A percentile compares a stretch with the other conserved stretches of the same genome.
Conservation (phyloP, 2,113 vertebrate genomes). For the Varanus komodoensis region DNA sequence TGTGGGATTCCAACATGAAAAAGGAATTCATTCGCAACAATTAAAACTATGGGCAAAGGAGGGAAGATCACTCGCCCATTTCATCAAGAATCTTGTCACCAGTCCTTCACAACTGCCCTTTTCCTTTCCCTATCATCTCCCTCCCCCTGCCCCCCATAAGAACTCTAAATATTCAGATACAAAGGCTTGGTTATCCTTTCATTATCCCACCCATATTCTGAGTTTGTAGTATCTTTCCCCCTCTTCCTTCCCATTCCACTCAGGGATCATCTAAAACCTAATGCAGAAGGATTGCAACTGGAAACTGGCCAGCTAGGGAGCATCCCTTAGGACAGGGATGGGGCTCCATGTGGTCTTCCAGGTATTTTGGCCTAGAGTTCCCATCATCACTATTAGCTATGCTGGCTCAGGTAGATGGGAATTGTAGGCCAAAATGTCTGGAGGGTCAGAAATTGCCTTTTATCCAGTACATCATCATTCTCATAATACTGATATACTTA, state of each 20-base stretch:
- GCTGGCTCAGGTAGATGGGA: too few relatives aligned
- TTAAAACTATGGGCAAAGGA: neutral
- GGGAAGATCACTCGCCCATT: neutral
- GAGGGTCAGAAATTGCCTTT: too few relatives aligned
- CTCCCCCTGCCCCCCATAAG: neutral
- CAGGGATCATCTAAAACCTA: neutral
- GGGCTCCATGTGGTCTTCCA: too few relatives aligned
- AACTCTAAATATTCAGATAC: neutral
- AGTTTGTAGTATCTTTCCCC: neutral
- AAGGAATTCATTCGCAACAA: neutral
- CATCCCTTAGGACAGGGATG: neutral
- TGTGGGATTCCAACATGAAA: neutral
- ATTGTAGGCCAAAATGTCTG: too few relatives aligned
- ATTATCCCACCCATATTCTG: neutral
- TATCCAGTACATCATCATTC: neutral
- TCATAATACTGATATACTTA: slow-evolving; percentile 28
- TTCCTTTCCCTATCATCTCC: neutral
- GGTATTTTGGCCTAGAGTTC: too few relatives aligned
- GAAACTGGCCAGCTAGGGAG: neutral
- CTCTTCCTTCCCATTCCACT: neutral
- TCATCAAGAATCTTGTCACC: neutral
- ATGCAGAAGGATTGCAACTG: too few relatives aligned
- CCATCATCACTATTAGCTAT: too few relatives aligned
- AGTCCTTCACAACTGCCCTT: neutral
- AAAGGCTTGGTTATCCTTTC: neutral